Conservation (phyloP, 2,797 vertebrate genomes). For the Saxicola maurus region DNA sequence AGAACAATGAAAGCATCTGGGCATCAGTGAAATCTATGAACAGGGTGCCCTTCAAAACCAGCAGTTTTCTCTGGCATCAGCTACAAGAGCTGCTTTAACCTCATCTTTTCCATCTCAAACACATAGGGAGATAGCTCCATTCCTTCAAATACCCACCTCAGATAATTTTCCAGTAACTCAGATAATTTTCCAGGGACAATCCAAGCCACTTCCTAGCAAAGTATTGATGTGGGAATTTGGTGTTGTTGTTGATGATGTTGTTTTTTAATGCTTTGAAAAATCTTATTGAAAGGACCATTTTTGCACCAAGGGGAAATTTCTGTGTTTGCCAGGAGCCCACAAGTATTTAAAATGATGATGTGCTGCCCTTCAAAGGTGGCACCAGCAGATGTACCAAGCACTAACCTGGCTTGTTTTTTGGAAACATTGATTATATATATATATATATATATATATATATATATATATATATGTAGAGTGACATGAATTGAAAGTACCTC, state of each 20-base stretch:
- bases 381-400: neutral
- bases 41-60: neutral
- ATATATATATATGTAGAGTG: neutral
- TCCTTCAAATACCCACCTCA: neutral
- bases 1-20: neutral
- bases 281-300: neutral
- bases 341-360: neutral
- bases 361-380: neutral
- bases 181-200: neutral
- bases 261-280: neutral
- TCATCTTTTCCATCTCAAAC: neutral
- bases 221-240: neutral
- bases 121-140: neutral
- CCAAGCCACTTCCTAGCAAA: neutral
- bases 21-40: neutral
- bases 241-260: neutral
- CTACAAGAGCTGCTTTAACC: neutral
- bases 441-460: too few relatives aligned
- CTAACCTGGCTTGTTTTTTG: neutral
- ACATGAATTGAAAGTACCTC: neutral
- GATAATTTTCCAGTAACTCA: neutral
- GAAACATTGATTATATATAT: neutral
- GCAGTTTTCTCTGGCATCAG: neutral
- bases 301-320: neutral
- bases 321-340: neutral